Conservation (phyloP, 2,797 vertebrate genomes). For the Mormyrops boulengeri region DNA sequence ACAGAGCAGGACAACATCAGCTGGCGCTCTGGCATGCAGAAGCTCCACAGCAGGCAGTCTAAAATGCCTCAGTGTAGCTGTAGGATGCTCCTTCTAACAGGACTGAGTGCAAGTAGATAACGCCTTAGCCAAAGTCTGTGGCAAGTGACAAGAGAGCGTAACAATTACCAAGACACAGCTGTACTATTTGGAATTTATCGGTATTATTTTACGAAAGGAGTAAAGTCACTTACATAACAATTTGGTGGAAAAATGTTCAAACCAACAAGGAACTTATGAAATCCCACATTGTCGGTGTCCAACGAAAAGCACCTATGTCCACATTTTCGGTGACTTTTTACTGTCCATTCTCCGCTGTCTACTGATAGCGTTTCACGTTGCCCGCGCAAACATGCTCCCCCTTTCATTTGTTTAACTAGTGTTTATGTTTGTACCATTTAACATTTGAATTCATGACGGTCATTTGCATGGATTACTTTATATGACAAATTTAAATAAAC, state of each 20-base stretch:
- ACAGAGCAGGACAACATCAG: not conserved
- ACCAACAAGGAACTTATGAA: not conserved
- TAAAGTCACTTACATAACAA: not conserved
- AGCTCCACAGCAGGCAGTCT: not conserved
- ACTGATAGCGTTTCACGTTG: not conserved
- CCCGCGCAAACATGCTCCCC: not conserved
- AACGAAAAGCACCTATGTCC: not conserved
- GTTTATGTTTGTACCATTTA: not conserved
- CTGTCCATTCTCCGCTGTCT: not conserved
- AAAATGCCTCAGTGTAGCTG: not conserved
- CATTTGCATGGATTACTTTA: not conserved
- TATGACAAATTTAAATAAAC: not conserved
- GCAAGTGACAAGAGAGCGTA: not conserved
- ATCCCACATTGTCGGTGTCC: not conserved
- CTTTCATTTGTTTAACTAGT: not conserved
- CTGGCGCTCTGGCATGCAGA: not conserved
- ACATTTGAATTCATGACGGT: not conserved
- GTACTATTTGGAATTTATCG: not conserved
- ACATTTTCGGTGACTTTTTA: not conserved
- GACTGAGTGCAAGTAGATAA: not conserved
- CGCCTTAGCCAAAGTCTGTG: not conserved
- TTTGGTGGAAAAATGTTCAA: not conserved
- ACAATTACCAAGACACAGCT: not conserved
- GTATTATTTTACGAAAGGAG: not conserved
- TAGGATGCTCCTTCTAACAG: not conserved